Conservation (phyloP, 2,113 vertebrate genomes). For the Phrynosoma platyrhinos region DNA sequence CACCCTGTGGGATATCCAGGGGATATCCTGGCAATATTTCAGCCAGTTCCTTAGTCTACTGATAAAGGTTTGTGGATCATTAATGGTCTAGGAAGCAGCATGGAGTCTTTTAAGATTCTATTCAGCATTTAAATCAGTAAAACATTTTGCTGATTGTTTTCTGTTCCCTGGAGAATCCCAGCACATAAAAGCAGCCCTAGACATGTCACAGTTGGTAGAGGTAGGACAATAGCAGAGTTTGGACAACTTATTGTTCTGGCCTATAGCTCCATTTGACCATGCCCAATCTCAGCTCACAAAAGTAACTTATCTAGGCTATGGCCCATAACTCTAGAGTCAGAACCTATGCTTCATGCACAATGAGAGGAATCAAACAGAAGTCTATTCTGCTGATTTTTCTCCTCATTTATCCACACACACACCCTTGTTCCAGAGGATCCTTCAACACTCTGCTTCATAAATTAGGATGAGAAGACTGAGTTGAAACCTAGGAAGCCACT, state of each 20-base stretch:
- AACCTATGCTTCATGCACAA: background rate
- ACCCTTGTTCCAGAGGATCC: background rate
- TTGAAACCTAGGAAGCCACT: no score
- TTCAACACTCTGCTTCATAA: background rate
- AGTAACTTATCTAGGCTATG: no score
- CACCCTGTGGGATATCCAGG: background rate
- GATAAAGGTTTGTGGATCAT: slow-evolving; percentile 15
- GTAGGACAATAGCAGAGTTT: background rate
- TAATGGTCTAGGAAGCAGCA: slow-evolving; percentile 8
- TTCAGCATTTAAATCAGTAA: background rate
- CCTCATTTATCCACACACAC: background rate
- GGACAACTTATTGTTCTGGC: background rate
- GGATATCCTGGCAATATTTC: background rate
- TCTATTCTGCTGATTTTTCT: background rate
- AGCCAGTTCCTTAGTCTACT: slow-evolving; percentile 12
- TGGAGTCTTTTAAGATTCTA: background rate
- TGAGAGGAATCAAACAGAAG: background rate
- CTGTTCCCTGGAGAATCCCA: no score
- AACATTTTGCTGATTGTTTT: no score
- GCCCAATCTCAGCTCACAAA: no score
- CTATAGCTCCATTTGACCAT: background rate
- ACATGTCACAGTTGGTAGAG: no score
- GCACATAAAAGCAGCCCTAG: no score
- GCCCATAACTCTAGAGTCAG: background rate
- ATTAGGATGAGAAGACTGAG: no score